A percentile compares a stretch with the other conserved stretches of the same genome.
phyloP scores from a whole-genome alignment of 2,797 vertebrate species.

The Microchirus variegatus region DNA sequence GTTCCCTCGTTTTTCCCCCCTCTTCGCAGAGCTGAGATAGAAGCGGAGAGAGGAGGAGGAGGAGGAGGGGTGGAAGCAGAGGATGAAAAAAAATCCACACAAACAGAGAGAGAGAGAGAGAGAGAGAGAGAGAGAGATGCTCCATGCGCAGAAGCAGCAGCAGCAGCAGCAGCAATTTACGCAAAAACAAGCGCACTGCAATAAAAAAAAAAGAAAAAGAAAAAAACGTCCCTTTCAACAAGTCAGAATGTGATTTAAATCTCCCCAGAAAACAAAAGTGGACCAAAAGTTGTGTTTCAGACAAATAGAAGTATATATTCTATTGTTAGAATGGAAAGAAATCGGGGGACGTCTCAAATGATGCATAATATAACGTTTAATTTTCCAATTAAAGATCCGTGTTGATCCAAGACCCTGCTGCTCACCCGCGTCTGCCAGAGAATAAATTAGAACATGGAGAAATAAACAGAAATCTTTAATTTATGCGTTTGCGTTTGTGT shows the following conservation, averaged over 20 bases:
- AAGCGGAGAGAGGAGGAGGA: slow-evolving; percentile 56
- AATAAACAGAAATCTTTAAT: not conserved
- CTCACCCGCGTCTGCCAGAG: too few species aligned
- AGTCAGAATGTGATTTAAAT: slow-evolving; percentile 18
- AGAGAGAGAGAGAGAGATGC: slow-evolving; percentile 36
- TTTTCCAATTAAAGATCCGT: too few species aligned
- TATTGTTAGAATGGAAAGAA: too few species aligned
- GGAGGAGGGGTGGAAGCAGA: slow-evolving; percentile 64
- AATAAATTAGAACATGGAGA: not conserved
- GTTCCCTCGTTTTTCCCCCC: slow-evolving; percentile 64
- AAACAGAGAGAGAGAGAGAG: slow-evolving; percentile 28
- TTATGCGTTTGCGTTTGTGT: too few species aligned
- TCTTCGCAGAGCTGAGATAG: slow-evolving; percentile 75
- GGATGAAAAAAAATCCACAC: slow-evolving; percentile 65
- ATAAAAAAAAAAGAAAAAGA: slow-evolving; percentile 22
- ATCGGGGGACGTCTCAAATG: not conserved
- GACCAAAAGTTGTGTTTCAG: too few species aligned
- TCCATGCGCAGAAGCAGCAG: slow-evolving; percentile 47
- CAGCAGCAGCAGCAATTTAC: slow-evolving; percentile 55
- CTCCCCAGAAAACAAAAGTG: too few species aligned
- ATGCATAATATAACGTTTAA: not conserved
- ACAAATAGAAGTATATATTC: too few species aligned
- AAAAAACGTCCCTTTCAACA: slow-evolving; percentile 39
- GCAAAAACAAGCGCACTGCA: slow-evolving; percentile 58
- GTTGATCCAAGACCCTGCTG: too few species aligned